Evolutionary conservation across 2,888 invertebrate genomes (phyloP).

Genomic region (Tinea trinotella): DNA sequence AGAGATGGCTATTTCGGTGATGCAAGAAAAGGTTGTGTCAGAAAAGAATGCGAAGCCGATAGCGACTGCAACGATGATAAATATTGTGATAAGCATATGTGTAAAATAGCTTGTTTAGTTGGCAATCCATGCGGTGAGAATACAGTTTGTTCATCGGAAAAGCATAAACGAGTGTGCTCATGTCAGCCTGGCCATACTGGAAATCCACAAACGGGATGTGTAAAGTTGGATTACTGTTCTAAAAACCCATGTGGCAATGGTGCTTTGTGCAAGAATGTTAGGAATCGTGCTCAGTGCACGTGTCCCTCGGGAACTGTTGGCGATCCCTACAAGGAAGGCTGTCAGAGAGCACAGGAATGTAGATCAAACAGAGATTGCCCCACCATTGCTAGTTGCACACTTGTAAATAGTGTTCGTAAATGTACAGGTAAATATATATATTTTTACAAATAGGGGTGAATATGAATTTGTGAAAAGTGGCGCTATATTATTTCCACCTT

Average conservation of each 20-base stretch:
- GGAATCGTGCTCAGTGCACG: slow-evolving; percentile 84
- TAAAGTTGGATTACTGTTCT: slow-evolving; percentile 83
- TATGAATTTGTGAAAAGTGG: too few relatives aligned
- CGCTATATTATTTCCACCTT: too few relatives aligned
- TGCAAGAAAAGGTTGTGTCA: slow-evolving; percentile 84
- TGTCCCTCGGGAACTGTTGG: slow-evolving; percentile 87
- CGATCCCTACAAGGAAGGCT: slow-evolving; percentile 88
- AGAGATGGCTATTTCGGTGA: slow-evolving; percentile 86
- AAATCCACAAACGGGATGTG: slow-evolving; percentile 80
- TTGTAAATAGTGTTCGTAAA: slow-evolving; percentile 80
- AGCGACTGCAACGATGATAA: slow-evolving; percentile 86
- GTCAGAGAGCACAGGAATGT: slow-evolving; percentile 87
- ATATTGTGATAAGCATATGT: slow-evolving; percentile 85
- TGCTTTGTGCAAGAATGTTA: slow-evolving; percentile 83
- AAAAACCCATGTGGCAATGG: slow-evolving; percentile 85
- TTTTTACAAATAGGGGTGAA: too few relatives aligned
- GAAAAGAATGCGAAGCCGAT: slow-evolving; percentile 81
- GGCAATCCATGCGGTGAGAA: slow-evolving; percentile 89
- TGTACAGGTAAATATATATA: slow-evolving; percentile 74
- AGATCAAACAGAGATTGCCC: slow-evolving; percentile 86
- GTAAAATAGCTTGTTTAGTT: slow-evolving; percentile 88
- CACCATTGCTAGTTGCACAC: slow-evolving; percentile 81
- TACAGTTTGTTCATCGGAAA: slow-evolving; percentile 87
- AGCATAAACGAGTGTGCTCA: slow-evolving; percentile 80
- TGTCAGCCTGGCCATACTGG: slow-evolving; percentile 93